These are phyloP conservation scores for Beroe forskalii DNA, from an alignment of 37 sponge, comb jelly and placozoan species.

Conservation along the genomic window DNA sequence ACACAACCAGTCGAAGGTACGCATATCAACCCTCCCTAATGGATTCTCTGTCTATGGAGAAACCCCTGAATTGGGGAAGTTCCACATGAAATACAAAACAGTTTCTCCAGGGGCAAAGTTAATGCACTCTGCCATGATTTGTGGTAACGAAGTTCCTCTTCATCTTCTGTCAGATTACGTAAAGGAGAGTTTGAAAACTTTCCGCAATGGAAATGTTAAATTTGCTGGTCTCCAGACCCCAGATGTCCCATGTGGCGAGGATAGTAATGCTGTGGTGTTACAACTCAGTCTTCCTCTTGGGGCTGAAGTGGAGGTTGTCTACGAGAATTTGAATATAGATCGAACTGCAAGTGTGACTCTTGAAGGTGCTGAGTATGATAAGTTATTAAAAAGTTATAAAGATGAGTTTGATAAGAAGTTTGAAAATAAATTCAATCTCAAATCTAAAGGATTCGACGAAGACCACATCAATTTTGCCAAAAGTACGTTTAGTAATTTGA, in stretches of 20 bases:
- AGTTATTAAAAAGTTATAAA: not conserved
- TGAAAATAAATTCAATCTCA: slow-evolving; percentile 66
- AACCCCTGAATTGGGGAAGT: slow-evolving; percentile 41
- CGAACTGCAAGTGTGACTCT: not conserved
- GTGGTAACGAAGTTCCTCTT: slow-evolving; percentile 33
- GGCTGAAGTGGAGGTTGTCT: slow-evolving; percentile 41
- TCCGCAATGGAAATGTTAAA: not conserved
- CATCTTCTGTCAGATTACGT: slow-evolving; percentile 38
- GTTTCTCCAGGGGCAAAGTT: not conserved
- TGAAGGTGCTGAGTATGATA: slow-evolving; percentile 5
- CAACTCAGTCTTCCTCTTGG: slow-evolving; percentile 6
- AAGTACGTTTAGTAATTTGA: slow-evolving; percentile 88
- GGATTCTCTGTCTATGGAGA: slow-evolving; percentile 48
- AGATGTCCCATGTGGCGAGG: not conserved
- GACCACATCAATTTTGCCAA: slow-evolving; percentile 76
- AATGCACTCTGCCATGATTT: not conserved
- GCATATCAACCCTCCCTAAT: slow-evolving; percentile 18
- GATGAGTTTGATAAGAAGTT: slow-evolving; percentile 66
- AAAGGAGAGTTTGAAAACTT: not conserved
- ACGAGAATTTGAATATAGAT: slow-evolving; percentile 16
- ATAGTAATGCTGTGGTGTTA: slow-evolving; percentile 32
- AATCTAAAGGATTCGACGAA: slow-evolving; percentile 74
- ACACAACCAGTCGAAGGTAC: slow-evolving; percentile 24
- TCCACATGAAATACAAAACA: slow-evolving; percentile 55
- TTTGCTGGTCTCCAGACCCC: not conserved